Conservation (phyloP, 2,888 invertebrate genomes). For the Labia minor region DNA sequence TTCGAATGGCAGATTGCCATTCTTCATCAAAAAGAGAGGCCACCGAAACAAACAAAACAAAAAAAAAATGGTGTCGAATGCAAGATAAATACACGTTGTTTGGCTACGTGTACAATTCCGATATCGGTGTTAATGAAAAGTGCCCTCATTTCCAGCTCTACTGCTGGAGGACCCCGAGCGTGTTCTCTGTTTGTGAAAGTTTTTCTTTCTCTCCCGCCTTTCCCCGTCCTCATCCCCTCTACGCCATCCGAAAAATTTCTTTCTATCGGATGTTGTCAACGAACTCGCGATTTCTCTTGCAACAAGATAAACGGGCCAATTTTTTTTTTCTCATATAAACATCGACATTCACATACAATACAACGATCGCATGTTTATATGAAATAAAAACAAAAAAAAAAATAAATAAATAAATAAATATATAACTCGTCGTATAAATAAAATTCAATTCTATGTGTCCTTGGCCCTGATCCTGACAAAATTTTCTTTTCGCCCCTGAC, state of each 20-base stretch:
- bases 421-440: too few relatives aligned
- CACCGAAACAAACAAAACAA: too few relatives aligned
- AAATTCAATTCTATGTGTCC: too few relatives aligned
- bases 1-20: conserved; percentile 3
- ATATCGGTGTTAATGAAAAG: conserved; percentile 4
- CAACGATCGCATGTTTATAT: too few relatives aligned
- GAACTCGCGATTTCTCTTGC: neutral
- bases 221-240: too few relatives aligned
- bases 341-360: too few relatives aligned
- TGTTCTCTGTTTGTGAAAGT: neutral
- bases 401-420: too few relatives aligned
- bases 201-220: neutral
- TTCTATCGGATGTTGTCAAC: conserved; percentile 1
- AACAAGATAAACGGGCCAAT: conserved; percentile 3
- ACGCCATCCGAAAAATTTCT: too few relatives aligned
- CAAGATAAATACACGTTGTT: conserved; percentile 3
- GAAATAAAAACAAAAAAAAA: too few relatives aligned
- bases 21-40: too few relatives aligned
- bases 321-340: too few relatives aligned
- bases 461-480: too few relatives aligned
- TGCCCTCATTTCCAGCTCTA: conserved; percentile 5
- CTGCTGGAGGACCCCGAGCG: neutral
- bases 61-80: conserved; percentile 13
- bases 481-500: neutral
- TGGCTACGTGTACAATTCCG: neutral